Percentiles rank a stretch among this genome's conserved stretches.
These are phyloP conservation scores for Mesorhabditis belari DNA, from an alignment of 2,888 invertebrate species.

Conservation along the genomic window DNA sequence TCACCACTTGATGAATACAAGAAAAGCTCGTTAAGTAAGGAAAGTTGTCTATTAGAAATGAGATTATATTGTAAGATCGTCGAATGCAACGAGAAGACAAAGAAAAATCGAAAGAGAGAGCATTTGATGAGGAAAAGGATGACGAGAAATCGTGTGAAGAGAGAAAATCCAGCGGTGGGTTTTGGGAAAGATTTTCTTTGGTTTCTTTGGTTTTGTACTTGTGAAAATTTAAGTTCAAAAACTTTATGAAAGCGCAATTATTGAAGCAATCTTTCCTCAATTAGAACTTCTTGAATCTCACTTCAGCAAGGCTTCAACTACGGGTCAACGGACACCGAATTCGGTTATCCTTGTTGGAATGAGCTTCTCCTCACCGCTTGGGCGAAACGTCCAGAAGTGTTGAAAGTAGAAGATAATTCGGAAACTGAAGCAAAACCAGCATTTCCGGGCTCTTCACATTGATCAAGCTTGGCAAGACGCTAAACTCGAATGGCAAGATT, in stretches of 20 bases:
- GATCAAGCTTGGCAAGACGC: constrained; percentile 12
- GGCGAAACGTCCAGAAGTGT: constrained; percentile 34
- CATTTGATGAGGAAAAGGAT: background rate
- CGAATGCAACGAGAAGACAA: too few species aligned
- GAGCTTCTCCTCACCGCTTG: constrained; percentile 29
- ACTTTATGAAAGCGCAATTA: too few species aligned
- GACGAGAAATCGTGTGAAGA: background rate
- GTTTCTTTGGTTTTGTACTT: too few species aligned
- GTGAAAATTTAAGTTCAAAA: too few species aligned
- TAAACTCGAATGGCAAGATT: constrained; percentile 14
- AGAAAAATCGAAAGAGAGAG: background rate
- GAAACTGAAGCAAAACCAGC: background rate
- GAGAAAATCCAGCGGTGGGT: background rate
- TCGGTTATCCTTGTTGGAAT: constrained; percentile 41
- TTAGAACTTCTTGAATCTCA: background rate
- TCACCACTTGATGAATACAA: background rate
- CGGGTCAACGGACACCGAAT: constrained; percentile 28
- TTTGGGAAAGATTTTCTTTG: background rate
- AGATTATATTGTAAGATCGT: too few species aligned
- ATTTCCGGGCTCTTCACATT: constrained; percentile 11
- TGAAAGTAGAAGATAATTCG: background rate
- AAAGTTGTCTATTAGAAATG: too few species aligned
- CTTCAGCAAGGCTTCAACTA: constrained; percentile 35
- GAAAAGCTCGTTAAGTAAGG: too few species aligned
- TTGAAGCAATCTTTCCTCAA: too few species aligned